These are phyloP conservation scores for Aplochiton taeniatus DNA, from an alignment of 2,797 vertebrate genomes.

Conservation along the genomic window DNA sequence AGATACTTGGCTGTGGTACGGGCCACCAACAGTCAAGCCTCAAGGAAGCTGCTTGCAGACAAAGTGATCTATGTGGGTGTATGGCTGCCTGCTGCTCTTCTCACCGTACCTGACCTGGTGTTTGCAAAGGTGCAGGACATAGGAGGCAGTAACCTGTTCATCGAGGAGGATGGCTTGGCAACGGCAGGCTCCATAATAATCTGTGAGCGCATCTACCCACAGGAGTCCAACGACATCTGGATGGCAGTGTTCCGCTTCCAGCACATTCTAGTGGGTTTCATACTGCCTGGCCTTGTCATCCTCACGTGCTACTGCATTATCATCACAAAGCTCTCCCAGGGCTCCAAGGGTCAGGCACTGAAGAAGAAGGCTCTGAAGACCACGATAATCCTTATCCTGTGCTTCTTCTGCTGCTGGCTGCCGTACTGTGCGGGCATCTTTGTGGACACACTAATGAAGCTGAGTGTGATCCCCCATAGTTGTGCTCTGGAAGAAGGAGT, in stretches of 20 bases:
- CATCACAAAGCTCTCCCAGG: conserved; percentile 86
- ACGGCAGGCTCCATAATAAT: conserved; percentile 50
- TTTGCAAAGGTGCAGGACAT: conserved; percentile 76
- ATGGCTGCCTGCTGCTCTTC: conserved; percentile 89
- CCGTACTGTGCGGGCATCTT: conserved; percentile 91
- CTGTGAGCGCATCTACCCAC: conserved; percentile 89
- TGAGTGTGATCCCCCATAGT: conserved; percentile 75
- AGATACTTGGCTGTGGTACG: conserved; percentile 93
- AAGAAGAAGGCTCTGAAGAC: conserved; percentile 97
- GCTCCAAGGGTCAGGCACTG: conserved; percentile 84
- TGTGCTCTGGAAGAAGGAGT: conserved; percentile 82
- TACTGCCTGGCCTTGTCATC: conserved; percentile 92
- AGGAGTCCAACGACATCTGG: conserved; percentile 69
- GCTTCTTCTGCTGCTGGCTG: conserved; percentile 96
- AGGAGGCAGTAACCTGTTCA: conserved; percentile 29
- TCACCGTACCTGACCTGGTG: conserved; percentile 92
- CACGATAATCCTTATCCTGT: conserved; percentile 91
- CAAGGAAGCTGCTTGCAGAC: conserved; percentile 86
- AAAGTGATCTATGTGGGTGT: conserved; percentile 90
- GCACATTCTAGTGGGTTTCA: conserved; percentile 91
- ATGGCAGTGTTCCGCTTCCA: conserved; percentile 86
- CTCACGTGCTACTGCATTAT: conserved; percentile 95
- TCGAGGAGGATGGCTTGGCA: conserved; percentile 1
- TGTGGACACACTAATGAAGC: conserved; percentile 84
- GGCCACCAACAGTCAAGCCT: conserved; percentile 89